These are phyloP conservation scores for Oncorhynchus gorbuscha DNA, from an alignment of 2,113 vertebrate species.

Conservation along the genomic window DNA sequence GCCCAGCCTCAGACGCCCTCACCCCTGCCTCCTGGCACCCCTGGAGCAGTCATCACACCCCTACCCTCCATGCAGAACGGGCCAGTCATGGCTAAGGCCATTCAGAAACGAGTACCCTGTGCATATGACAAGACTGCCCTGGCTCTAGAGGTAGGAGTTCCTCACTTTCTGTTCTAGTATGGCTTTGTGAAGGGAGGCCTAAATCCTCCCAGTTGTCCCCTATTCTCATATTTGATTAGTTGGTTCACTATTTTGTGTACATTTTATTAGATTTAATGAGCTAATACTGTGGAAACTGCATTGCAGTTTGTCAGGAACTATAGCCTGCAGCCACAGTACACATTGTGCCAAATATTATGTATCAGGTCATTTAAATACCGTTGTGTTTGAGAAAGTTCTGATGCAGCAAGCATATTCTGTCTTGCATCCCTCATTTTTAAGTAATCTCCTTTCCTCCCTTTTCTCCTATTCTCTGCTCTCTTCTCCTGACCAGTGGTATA, in stretches of 20 bases:
- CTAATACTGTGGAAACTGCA: neutral
- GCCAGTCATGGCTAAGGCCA: constrained; percentile 94
- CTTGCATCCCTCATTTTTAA: neutral
- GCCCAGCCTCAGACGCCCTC: constrained; percentile 91
- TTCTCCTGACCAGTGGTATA: neutral
- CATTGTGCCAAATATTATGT: neutral
- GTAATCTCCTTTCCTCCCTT: neutral
- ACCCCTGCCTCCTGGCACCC: constrained; percentile 78
- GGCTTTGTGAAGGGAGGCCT: neutral
- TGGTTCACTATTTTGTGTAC: neutral
- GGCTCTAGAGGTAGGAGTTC: constrained; percentile 86
- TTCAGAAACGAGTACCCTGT: constrained; percentile 97
- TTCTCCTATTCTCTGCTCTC: neutral
- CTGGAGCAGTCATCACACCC: constrained; percentile 84
- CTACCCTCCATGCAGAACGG: constrained; percentile 93
- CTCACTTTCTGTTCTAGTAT: neutral
- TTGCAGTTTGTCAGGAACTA: neutral
- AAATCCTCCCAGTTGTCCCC: neutral
- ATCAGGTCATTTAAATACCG: neutral
- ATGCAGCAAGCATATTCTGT: too few species aligned
- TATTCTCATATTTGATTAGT: neutral
- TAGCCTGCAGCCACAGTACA: neutral
- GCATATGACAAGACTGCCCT: constrained; percentile 98
- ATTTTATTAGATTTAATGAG: neutral
- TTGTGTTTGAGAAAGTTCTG: neutral